phyloP scores from a whole-genome alignment of 2,113 vertebrate species.

The Leptodactylus fuscus region DNA sequence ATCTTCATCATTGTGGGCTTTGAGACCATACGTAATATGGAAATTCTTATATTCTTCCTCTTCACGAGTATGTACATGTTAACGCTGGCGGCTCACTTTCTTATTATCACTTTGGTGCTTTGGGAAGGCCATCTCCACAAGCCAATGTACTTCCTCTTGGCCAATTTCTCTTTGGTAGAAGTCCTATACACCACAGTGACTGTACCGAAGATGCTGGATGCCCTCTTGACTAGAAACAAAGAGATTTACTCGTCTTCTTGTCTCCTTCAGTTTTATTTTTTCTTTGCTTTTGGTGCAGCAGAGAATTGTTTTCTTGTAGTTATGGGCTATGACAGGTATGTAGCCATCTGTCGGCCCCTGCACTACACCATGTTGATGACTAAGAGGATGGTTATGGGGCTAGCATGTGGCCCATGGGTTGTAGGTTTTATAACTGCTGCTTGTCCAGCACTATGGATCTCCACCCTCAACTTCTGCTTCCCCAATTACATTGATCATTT shows the following conservation, averaged over 20 bases:
- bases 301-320: slow-evolving; percentile 34
- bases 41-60: not conserved
- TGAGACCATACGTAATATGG: not conserved
- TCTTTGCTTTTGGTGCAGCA: slow-evolving; percentile 26
- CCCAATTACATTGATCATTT: slow-evolving; percentile 24
- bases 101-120: slow-evolving; percentile 18
- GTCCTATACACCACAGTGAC: slow-evolving; percentile 32
- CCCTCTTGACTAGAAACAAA: not conserved
- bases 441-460: not conserved
- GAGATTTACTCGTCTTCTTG: not conserved
- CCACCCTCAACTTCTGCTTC: slow-evolving; percentile 5
- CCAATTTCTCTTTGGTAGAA: slow-evolving; percentile 33
- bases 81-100: not conserved
- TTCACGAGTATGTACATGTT: slow-evolving; percentile 10
- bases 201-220: slow-evolving; percentile 26
- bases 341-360: slow-evolving; percentile 38
- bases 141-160: slow-evolving; percentile 44
- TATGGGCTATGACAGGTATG: slow-evolving; percentile 34
- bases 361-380: slow-evolving; percentile 28
- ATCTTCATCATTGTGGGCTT: slow-evolving; percentile 31
- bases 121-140: slow-evolving; percentile 17
- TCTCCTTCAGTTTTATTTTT: slow-evolving; percentile 35
- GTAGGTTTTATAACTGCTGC: slow-evolving; percentile 17
- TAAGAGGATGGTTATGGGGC: not conserved
- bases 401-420: slow-evolving; percentile 29